Percentiles rank a stretch among this genome's conserved stretches.
phyloP scores from a whole-genome alignment of 2,888 invertebrate genomes.

The Parnassius smintheus region DNA sequence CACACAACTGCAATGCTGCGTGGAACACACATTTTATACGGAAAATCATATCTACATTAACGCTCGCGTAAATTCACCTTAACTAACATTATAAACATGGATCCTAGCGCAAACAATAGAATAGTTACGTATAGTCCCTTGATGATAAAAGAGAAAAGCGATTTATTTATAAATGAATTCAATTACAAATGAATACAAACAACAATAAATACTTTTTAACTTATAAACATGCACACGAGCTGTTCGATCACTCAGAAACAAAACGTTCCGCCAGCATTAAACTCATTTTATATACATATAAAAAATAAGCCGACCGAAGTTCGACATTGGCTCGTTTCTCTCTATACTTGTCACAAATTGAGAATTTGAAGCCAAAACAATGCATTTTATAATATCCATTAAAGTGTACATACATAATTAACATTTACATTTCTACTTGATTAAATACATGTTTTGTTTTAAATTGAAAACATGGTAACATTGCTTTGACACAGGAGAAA shows the following conservation, averaged over 20 bases:
- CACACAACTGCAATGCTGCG: too few relatives aligned
- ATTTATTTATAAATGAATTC: not conserved
- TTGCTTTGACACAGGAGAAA: not conserved
- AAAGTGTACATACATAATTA: not conserved
- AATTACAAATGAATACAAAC: not conserved
- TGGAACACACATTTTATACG: too few relatives aligned
- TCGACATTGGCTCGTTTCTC: too few relatives aligned
- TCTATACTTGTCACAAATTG: not conserved
- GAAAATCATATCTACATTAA: too few relatives aligned
- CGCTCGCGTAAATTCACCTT: too few relatives aligned
- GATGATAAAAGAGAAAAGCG: not conserved
- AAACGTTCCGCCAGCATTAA: constrained; percentile 1
- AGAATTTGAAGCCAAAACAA: not conserved
- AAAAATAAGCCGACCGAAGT: not conserved
- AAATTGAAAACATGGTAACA: not conserved
- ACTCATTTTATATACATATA: not conserved
- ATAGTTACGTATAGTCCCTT: constrained; percentile 2
- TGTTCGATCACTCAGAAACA: not conserved
- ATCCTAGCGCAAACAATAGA: not conserved
- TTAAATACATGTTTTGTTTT: not conserved
- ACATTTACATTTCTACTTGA: not conserved
- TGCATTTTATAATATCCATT: not conserved
- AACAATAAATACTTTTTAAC: not conserved
- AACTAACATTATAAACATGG: not conserved
- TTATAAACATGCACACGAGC: too few relatives aligned